phyloP scores from a whole-genome alignment of 2,888 invertebrate genomes.

The Sminthurinus aureus region DNA sequence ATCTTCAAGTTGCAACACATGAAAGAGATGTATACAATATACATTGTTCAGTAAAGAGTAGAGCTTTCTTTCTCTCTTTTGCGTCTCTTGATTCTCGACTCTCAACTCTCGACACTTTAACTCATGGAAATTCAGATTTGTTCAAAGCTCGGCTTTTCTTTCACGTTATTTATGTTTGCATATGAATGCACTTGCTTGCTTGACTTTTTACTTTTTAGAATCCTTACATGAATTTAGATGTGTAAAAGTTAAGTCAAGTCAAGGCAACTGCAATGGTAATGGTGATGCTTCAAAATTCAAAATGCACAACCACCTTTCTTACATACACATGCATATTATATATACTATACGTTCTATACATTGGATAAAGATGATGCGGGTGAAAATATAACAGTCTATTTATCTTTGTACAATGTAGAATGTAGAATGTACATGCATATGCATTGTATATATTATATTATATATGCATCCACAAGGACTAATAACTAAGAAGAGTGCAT shows the following conservation, averaged over 20 bases:
- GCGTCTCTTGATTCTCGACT: background rate
- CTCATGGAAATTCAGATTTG: constrained; percentile 30
- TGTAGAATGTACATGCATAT: background rate
- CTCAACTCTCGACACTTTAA: constrained; percentile 21
- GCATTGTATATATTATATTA: background rate
- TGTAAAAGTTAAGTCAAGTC: background rate
- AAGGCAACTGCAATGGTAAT: background rate
- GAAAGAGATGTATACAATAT: background rate
- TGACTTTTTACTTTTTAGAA: constrained; percentile 22
- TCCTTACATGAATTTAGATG: background rate
- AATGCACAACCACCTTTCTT: constrained; percentile 10
- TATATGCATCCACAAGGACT: background rate
- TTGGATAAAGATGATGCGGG: background rate
- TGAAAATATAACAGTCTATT: constrained; percentile 15
- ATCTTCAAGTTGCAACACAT: background rate
- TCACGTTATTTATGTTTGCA: constrained; percentile 30
- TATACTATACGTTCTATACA: too few species aligned
- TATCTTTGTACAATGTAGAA: background rate
- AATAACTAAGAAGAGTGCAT: too few species aligned
- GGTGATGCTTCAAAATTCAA: background rate
- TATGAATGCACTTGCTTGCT: constrained; percentile 28
- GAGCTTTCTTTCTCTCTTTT: constrained; percentile 20
- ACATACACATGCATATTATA: background rate
- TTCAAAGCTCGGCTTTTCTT: constrained; percentile 30
- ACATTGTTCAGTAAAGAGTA: constrained; percentile 9